Conservation (phyloP, 2,113 vertebrate genomes). For the Malurus melanocephalus region DNA sequence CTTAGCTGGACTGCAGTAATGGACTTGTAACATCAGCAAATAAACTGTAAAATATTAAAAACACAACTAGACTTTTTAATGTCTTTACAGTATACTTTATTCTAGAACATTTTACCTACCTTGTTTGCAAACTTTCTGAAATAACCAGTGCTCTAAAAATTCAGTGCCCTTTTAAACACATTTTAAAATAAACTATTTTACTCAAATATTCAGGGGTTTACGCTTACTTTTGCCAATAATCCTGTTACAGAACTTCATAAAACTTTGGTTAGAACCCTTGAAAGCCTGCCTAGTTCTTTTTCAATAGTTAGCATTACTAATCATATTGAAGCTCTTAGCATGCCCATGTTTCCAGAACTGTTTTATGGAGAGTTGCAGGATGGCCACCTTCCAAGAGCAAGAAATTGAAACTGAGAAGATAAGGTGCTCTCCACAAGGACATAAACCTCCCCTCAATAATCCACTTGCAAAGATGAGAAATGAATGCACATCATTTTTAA, state of each 20-base stretch:
- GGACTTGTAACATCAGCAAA: not conserved
- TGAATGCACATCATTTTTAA: not conserved
- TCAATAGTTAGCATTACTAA: not conserved
- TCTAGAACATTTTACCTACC: not conserved
- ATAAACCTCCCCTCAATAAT: rapidly evolving
- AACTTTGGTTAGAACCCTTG: not conserved
- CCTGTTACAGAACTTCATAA: not conserved
- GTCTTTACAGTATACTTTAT: not conserved
- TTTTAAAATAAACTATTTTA: not conserved
- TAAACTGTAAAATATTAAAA: not conserved
- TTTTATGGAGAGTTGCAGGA: not conserved
- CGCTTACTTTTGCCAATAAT: not conserved
- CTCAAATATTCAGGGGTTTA: not conserved
- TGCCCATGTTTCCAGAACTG: not conserved
- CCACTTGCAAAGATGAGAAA: not conserved
- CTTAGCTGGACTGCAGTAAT: not conserved
- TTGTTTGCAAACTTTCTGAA: not conserved
- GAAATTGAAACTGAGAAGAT: not conserved
- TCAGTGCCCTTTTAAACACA: not conserved
- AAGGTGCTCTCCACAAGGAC: not conserved
- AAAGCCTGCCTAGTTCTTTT: not conserved
- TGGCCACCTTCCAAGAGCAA: not conserved
- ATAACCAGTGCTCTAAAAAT: not conserved
- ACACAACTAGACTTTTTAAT: not conserved
- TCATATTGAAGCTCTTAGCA: not conserved